Evolutionary conservation across 1,140 invertebrate genomes (phyloP).

Genomic region (Vanessa atalanta): DNA sequence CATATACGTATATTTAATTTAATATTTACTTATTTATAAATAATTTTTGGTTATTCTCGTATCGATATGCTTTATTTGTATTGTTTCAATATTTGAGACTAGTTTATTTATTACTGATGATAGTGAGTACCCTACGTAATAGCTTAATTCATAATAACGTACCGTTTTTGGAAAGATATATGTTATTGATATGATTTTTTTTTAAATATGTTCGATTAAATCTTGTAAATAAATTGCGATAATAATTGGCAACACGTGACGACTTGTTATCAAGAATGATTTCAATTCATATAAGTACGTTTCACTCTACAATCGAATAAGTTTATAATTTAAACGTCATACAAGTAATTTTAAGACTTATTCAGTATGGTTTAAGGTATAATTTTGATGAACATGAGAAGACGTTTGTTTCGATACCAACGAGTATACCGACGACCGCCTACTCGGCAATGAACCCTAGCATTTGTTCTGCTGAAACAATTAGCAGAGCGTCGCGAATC

Average conservation of each 20-base stretch:
- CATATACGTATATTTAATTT: neutral
- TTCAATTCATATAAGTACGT: conserved; percentile 9
- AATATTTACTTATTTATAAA: neutral
- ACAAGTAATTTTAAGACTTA: conserved; percentile 15
- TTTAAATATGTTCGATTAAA: conserved; percentile 27
- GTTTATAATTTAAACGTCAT: conserved; percentile 1
- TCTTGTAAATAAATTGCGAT: conserved; percentile 38
- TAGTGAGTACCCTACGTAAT: neutral
- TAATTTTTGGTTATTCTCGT: too few relatives aligned
- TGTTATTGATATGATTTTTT: neutral
- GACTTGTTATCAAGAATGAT: conserved; percentile 36
- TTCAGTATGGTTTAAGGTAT: neutral
- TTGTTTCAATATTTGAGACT: too few relatives aligned
- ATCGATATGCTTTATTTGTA: too few relatives aligned
- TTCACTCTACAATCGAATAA: neutral
- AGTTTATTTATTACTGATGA: neutral
- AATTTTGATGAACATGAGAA: neutral
- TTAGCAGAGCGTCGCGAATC: conserved; percentile 61
- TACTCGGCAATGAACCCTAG: conserved; percentile 73
- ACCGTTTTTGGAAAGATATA: too few relatives aligned
- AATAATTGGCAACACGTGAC: conserved; percentile 43
- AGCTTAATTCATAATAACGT: too few relatives aligned
- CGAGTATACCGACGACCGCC: conserved; percentile 47
- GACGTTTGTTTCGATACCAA: conserved; percentile 38
- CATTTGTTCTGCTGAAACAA: conserved; percentile 72